These are phyloP conservation scores for Philereme transversata DNA, from an alignment of 2,888 invertebrate genomes.

Conservation along the genomic window DNA sequence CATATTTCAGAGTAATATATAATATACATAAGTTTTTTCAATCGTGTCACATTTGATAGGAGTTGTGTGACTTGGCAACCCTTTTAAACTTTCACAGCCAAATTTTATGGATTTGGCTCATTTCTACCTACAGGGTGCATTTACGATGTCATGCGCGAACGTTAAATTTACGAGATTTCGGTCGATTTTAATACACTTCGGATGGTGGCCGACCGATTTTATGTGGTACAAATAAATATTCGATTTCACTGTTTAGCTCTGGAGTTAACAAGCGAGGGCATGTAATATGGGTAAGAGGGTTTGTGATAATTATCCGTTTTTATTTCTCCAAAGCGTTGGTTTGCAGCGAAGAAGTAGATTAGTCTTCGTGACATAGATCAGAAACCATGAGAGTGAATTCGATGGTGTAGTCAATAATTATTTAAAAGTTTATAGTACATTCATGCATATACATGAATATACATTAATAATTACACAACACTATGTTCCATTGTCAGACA, in stretches of 20 bases:
- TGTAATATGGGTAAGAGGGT: background rate
- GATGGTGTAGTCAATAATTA: no score
- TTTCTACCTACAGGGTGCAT: conserved; percentile 56
- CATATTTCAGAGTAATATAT: no score
- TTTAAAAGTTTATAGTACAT: no score
- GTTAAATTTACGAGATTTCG: conserved; percentile 73
- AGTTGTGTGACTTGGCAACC: conserved; percentile 20
- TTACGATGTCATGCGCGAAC: conserved; percentile 71
- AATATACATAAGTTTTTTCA: conserved; percentile 11
- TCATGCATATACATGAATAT: no score
- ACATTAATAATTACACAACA: no score
- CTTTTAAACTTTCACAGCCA: conserved; percentile 49
- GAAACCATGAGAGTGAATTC: no score
- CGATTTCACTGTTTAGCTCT: conserved; percentile 38
- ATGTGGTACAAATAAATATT: conserved; percentile 53
- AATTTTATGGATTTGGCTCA: conserved; percentile 58
- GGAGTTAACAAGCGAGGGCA: conserved; percentile 16
- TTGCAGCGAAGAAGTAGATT: no score
- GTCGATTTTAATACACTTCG: conserved; percentile 65
- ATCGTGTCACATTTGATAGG: conserved; percentile 21
- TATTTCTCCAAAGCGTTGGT: no score
- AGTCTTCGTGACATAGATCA: no score
- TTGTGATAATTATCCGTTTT: background rate
- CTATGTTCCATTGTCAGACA: no score
- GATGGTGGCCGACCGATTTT: conserved; percentile 54